Evolutionary conservation across 2,113 vertebrate species (phyloP).

Genomic region (Notothenia rossii): DNA sequence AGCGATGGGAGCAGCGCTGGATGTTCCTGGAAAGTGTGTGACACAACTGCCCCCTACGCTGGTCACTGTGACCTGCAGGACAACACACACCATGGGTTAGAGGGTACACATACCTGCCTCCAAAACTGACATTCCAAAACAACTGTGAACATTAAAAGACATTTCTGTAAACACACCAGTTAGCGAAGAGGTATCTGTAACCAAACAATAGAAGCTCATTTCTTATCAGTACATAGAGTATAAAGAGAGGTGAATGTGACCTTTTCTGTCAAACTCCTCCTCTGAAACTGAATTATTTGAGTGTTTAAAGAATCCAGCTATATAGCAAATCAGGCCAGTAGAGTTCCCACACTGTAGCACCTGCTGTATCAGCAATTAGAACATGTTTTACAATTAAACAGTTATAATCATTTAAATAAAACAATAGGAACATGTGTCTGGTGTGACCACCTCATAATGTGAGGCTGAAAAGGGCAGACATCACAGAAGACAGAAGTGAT

Average conservation of each 20-base stretch:
- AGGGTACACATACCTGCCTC: neutral
- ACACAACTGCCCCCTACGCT: conserved; percentile 80
- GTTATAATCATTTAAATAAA: conserved; percentile 27
- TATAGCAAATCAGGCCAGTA: too few species aligned
- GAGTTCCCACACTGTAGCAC: conserved; percentile 10
- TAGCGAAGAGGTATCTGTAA: too few species aligned
- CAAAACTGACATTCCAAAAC: too few species aligned
- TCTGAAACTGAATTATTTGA: too few species aligned
- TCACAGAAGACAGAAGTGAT: conserved; percentile 42
- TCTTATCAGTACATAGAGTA: too few species aligned
- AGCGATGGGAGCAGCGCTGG: conserved; percentile 67
- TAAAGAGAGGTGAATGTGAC: too few species aligned
- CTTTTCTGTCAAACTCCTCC: too few species aligned
- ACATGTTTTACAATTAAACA: conserved; percentile 28
- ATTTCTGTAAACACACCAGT: too few species aligned
- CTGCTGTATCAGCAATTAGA: conserved; percentile 4
- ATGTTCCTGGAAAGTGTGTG: conserved; percentile 81
- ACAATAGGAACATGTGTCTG: conserved; percentile 16
- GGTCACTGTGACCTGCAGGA: conserved; percentile 88
- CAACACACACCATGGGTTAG: conserved; percentile 48
- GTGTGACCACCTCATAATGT: conserved; percentile 39
- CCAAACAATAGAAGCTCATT: too few species aligned
- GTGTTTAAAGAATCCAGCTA: too few species aligned
- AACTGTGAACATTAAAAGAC: too few species aligned
- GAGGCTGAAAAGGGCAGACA: conserved; percentile 50